phyloP scores from a whole-genome alignment of 2,113 vertebrate genomes.

The Lophotis ruficrista region DNA sequence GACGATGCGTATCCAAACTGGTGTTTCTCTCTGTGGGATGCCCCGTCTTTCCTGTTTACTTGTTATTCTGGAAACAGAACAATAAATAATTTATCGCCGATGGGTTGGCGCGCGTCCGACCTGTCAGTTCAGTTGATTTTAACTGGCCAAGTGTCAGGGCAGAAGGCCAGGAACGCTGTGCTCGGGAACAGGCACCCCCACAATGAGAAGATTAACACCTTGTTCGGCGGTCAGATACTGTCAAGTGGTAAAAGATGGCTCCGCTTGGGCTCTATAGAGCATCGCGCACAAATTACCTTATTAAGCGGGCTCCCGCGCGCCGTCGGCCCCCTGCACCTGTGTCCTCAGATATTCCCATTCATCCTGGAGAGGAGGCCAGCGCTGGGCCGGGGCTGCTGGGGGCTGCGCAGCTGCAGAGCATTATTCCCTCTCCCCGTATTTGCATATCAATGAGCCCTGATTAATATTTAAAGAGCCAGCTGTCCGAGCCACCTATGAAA shows the following conservation, averaged over 20 bases:
- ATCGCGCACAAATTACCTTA: not conserved
- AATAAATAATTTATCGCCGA: constrained; percentile 18
- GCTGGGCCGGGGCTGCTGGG: not conserved
- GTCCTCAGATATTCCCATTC: constrained; percentile 57
- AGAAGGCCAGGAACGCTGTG: not conserved
- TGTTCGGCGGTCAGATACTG: not conserved
- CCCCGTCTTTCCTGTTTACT: constrained; percentile 42
- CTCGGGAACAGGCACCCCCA: not conserved
- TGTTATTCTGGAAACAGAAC: constrained; percentile 14
- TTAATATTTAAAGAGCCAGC: constrained; percentile 82
- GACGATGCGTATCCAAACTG: not conserved
- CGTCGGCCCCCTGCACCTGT: constrained; percentile 59
- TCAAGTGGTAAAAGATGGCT: not conserved
- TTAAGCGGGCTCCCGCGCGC: not conserved
- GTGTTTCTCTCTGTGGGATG: not conserved
- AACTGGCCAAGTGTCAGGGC: constrained; percentile 45
- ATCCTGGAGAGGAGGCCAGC: constrained; percentile 29
- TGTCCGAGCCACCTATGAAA: constrained; percentile 65
- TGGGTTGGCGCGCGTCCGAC: not conserved
- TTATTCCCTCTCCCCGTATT: constrained; percentile 62
- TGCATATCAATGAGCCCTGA: constrained; percentile 79
- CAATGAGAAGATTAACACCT: constrained; percentile 19
- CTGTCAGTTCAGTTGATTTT: not conserved
- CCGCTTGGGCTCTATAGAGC: not conserved
- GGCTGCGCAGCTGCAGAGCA: constrained; percentile 74